phyloP scores from a whole-genome alignment of 1,140 invertebrate species.

The Anoplophora glabripennis region DNA sequence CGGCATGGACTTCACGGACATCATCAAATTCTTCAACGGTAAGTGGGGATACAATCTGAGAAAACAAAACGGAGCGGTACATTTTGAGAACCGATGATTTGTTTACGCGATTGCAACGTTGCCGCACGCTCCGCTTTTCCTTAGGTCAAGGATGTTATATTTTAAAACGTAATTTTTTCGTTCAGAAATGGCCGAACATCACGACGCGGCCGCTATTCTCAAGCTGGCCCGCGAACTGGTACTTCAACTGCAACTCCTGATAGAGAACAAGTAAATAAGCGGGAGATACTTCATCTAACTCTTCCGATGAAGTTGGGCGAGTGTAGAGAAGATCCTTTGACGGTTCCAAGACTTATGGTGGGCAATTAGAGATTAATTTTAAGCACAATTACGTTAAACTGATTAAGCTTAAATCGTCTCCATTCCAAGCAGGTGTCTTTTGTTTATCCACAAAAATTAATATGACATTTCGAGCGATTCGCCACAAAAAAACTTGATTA shows the following conservation, averaged over 20 bases:
- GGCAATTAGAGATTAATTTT: too few species aligned
- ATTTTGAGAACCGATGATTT: not conserved
- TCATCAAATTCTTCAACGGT: constrained; percentile 98
- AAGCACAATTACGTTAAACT: too few species aligned
- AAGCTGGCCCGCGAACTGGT: constrained; percentile 80
- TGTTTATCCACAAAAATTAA: too few species aligned
- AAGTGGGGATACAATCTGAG: constrained; percentile 34
- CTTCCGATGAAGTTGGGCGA: too few species aligned
- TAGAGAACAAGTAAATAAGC: constrained; percentile 73
- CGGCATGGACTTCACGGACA: constrained; percentile 96
- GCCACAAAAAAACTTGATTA: too few species aligned
- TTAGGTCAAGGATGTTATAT: not conserved
- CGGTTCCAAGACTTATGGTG: too few species aligned
- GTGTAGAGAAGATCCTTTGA: too few species aligned
- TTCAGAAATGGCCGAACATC: constrained; percentile 93
- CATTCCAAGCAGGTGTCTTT: too few species aligned
- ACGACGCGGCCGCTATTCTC: constrained; percentile 80
- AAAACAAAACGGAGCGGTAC: not conserved
- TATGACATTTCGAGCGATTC: too few species aligned
- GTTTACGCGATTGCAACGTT: not conserved
- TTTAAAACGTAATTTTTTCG: constrained; percentile 19
- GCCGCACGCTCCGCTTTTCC: not conserved
- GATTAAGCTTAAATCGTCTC: too few species aligned
- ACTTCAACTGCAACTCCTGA: constrained; percentile 82
- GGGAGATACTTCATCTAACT: too few species aligned